Base-by-base conservation (phyloP, 2,888 invertebrate species). In the Oscheius sp. region DNA sequence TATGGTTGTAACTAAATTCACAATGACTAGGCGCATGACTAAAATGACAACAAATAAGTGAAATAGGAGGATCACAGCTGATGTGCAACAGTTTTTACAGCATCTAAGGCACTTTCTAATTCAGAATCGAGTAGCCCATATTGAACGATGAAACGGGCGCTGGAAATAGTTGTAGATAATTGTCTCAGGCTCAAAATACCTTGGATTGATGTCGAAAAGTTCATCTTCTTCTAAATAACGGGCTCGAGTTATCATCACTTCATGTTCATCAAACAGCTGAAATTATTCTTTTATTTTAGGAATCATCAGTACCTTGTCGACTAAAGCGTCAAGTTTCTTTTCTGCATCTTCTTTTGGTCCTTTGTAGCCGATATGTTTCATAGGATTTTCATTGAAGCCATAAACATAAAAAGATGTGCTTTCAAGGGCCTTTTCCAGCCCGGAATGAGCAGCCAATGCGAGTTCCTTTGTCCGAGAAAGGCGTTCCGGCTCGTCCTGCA, bases 141-240 rank as follows among this genome's bases (percentile, higher is more conserved):
- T 56, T 84, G 85, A 52, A 84, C 78, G 78, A 82, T 84, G 12
- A 87, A 72, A 35, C 85, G 84, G 49, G 83, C 73, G 59, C 87
- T 87, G 74, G 63, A 85, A 77, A 52, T 16, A n/a, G n/a, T n/a
- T n/a, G n/a, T n/a, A n/a, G n/a, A n/a, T n/a, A n/a, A n/a, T n/a
- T n/a, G n/a, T n/a, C n/a, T n/a, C n/a, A n/a, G n/a, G n/a, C n/a
- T n/a, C 3, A 3, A 16, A 5, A 75, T 69, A 90, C 90, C 90
- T 89, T n/a, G 90, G 89, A n/a, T 83, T 79, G 9, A 89, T 87
- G 7, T 88, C 83, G 73, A 85, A 86, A 58, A 86, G 81, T 81
- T 90, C 90, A 64, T 89, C 89, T 64, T 87, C 82, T 18, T 88
- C 89, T 59, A 90, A 84, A 78, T 90, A 90, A 21, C 89, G 84